phyloP scores from a whole-genome alignment of 2,113 vertebrate genomes.

The Callorhinus ursinus region DNA sequence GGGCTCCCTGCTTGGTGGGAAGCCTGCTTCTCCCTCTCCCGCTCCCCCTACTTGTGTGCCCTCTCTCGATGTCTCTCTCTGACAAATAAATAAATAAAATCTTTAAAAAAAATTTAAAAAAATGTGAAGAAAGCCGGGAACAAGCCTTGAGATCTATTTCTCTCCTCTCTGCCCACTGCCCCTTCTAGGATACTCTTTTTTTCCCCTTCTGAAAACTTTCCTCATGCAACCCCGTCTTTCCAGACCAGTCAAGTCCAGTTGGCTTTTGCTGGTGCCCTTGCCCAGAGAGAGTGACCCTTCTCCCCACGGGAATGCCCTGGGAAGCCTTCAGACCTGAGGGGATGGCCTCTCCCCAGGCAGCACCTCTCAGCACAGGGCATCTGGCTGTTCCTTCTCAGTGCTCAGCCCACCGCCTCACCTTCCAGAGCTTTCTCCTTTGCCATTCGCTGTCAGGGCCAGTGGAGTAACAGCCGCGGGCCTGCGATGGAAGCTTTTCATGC shows the following conservation, averaged over 20 bases:
- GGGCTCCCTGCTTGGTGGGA: too few species aligned
- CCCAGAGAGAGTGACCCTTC: background rate
- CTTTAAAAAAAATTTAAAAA: background rate
- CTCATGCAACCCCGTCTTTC: background rate
- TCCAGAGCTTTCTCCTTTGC: background rate
- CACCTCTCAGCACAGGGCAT: background rate
- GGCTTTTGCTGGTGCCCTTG: background rate
- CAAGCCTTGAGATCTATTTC: background rate
- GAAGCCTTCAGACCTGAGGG: background rate
- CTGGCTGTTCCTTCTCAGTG: background rate
- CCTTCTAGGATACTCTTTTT: background rate
- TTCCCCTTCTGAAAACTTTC: background rate
- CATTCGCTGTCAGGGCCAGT: background rate
- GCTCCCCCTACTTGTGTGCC: too few species aligned
- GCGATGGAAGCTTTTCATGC: background rate
- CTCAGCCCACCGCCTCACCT: background rate
- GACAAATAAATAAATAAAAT: too few species aligned
- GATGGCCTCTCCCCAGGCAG: background rate
- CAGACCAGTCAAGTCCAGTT: background rate
- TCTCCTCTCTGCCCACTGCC: background rate
- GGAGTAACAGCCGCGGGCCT: background rate
- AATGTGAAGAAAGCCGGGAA: slow-evolving; percentile 49
- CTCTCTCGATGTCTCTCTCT: too few species aligned
- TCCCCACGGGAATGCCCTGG: background rate
- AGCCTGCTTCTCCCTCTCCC: too few species aligned